Evolutionary conservation across 2,113 vertebrate genomes (phyloP).

Genomic region (Arenaria interpres): DNA sequence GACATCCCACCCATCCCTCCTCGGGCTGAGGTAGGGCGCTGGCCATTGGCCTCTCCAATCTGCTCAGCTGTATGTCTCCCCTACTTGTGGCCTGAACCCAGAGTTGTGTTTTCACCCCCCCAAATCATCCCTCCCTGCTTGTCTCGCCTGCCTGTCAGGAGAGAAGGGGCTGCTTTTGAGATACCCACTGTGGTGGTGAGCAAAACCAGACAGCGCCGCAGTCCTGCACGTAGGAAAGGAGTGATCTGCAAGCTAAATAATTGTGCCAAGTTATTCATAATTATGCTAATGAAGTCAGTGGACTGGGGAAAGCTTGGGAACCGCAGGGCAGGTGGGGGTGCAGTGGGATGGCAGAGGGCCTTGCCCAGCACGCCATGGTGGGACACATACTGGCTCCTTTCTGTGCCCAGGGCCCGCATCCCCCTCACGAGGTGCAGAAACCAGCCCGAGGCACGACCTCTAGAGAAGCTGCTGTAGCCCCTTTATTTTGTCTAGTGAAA

Average conservation of each 20-base stretch:
- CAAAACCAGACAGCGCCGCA: neutral
- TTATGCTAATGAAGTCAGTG: neutral
- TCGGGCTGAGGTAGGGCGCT: neutral
- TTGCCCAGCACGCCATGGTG: neutral
- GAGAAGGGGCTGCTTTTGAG: neutral
- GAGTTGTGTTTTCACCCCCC: neutral
- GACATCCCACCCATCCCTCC: neutral
- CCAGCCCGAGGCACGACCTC: fast-evolving
- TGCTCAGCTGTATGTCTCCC: fast-evolving
- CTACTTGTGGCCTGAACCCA: neutral
- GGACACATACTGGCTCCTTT: neutral
- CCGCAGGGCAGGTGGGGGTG: neutral
- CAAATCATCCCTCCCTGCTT: neutral
- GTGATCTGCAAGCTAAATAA: neutral
- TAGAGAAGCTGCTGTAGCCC: neutral
- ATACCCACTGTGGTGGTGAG: fast-evolving
- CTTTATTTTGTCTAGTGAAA: neutral
- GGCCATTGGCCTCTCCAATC: neutral
- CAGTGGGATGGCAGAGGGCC: neutral
- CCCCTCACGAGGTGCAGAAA: neutral
- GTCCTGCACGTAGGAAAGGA: neutral
- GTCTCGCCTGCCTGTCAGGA: neutral
- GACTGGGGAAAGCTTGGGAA: neutral
- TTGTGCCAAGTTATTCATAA: neutral
- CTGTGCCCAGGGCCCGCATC: neutral